Evolutionary conservation across 2,113 vertebrate species (phyloP).

Genomic region (Cyanoderma ruficeps): DNA sequence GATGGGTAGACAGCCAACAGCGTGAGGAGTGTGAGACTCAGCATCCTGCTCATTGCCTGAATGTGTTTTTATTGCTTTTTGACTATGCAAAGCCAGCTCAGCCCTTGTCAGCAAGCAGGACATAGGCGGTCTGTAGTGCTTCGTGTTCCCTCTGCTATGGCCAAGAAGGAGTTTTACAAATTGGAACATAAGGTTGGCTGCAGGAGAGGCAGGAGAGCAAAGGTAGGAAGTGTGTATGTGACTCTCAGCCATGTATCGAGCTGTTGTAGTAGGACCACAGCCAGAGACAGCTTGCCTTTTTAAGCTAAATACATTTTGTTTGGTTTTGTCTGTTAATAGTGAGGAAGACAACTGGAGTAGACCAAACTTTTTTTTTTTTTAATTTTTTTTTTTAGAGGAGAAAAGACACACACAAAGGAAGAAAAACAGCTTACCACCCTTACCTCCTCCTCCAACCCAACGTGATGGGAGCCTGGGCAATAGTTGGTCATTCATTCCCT

Average conservation of each 20-base stretch:
- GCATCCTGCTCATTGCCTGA: neutral
- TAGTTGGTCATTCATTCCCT: neutral
- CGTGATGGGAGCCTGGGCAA: fast-evolving
- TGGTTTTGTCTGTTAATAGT: neutral
- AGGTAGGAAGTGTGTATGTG: conserved; percentile 21
- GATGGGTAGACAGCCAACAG: neutral
- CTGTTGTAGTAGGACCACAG: neutral
- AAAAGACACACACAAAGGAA: neutral
- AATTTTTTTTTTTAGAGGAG: neutral
- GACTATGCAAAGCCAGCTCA: neutral
- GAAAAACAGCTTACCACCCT: neutral
- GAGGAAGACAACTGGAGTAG: neutral
- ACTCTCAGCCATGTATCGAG: neutral
- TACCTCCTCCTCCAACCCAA: neutral
- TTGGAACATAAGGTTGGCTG: neutral
- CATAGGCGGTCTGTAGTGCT: neutral
- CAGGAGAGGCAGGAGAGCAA: neutral
- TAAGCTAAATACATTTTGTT: neutral
- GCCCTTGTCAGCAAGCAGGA: neutral
- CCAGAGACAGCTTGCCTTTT: conserved; percentile 16
- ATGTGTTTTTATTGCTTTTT: neutral
- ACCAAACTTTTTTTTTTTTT: neutral
- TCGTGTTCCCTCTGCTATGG: fast-evolving
- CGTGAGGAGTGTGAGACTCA: neutral
- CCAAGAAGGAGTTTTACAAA: neutral